phyloP scores from a whole-genome alignment of 2,888 invertebrate genomes.

The Gortyna flavago region DNA sequence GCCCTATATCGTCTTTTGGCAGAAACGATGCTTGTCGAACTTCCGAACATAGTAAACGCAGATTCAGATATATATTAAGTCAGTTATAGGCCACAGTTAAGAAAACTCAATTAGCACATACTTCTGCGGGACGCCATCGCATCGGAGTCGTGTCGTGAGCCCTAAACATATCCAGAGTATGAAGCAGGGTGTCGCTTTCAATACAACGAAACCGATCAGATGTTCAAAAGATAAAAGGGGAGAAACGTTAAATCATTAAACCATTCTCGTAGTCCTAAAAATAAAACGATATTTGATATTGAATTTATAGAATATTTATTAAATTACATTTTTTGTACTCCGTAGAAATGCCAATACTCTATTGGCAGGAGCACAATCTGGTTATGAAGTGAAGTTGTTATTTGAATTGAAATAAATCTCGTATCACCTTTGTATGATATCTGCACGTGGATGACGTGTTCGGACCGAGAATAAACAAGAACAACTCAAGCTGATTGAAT shows the following conservation, averaged over 20 bases:
- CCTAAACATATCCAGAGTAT: constrained; percentile 25
- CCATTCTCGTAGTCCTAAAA: constrained; percentile 67
- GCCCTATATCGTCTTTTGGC: not conserved
- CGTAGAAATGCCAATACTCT: not conserved
- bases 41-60: not conserved
- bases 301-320: constrained; percentile 72
- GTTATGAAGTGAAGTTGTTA: constrained; percentile 3
- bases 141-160: constrained; percentile 37
- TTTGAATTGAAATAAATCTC: constrained; percentile 12
- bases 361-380: constrained; percentile 10
- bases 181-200: constrained; percentile 70
- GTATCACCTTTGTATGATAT: not conserved
- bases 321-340: constrained; percentile 34
- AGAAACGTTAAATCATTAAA: constrained; percentile 66
- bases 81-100: not conserved
- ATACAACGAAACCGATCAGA: constrained; percentile 74
- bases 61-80: not conserved
- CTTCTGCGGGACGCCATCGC: not conserved
- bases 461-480: not conserved
- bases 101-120: not conserved
- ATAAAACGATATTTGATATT: constrained; percentile 72
- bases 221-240: constrained; percentile 72
- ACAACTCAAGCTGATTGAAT: not conserved
- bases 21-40: not conserved
- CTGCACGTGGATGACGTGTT: not conserved